Evolutionary conservation across 2,797 vertebrate species (phyloP).

Genomic region (Sebastolobus altivelis): DNA sequence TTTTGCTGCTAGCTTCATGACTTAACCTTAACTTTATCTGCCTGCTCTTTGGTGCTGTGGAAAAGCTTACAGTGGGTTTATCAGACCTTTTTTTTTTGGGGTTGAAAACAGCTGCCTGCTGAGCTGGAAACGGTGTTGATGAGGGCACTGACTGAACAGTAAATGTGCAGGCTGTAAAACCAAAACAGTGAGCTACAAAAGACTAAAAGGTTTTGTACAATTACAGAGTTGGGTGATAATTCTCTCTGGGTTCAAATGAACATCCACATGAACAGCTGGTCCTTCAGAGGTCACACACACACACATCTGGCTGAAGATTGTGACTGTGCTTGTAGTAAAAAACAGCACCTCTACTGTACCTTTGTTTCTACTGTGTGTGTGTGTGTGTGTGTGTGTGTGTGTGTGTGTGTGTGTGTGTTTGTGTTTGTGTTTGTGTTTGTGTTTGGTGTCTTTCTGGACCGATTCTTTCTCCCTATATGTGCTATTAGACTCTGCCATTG

Average conservation of each 20-base stretch:
- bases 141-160: not conserved
- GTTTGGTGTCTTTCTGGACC: slow-evolving; percentile 18
- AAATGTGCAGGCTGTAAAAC: not conserved
- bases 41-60: not conserved
- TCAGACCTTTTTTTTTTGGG: not conserved
- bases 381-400: not conserved
- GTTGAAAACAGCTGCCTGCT: slow-evolving; percentile 3
- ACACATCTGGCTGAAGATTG: not conserved
- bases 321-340: not conserved
- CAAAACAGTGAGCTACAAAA: not conserved
- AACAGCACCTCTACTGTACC: not conserved
- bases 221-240: not conserved
- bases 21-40: not conserved
- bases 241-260: not conserved
- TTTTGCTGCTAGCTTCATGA: not conserved
- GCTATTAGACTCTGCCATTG: slow-evolving; percentile 60
- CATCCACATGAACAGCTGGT: not conserved
- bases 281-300: not conserved
- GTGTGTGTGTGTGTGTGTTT: slow-evolving; percentile 10
- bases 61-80: not conserved
- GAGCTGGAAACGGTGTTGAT: not conserved
- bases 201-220: not conserved
- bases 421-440: too few relatives aligned
- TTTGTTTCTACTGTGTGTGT: not conserved
- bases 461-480: slow-evolving; percentile 31